phyloP scores from a whole-genome alignment of 2,888 invertebrate genomes.

The Hyposoter didymator region DNA sequence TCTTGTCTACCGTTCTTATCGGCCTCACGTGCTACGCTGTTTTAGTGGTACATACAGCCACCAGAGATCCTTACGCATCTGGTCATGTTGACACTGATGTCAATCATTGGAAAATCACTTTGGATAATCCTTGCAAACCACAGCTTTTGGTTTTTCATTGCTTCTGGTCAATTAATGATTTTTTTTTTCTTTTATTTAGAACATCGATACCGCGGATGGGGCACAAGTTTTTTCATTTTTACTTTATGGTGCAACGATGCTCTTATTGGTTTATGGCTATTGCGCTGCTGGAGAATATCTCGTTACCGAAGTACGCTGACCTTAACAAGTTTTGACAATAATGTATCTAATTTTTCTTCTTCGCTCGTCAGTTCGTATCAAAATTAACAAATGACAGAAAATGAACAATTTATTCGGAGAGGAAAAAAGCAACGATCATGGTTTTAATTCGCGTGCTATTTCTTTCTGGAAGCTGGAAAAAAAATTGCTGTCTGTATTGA shows the following conservation, averaged over 20 bases:
- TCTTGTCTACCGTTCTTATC: constrained; percentile 54
- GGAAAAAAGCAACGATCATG: too few relatives aligned
- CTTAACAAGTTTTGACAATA: neutral
- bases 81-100: neutral
- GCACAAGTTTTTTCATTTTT: constrained; percentile 28
- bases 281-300: constrained; percentile 71
- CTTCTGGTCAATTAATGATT: neutral
- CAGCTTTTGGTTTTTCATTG: too few relatives aligned
- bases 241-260: constrained; percentile 40
- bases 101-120: neutral
- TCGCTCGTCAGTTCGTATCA: too few relatives aligned
- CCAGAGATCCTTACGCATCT: constrained; percentile 6
- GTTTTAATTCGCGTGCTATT: too few relatives aligned
- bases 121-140: neutral
- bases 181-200: constrained; percentile 1
- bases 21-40: constrained; percentile 62
- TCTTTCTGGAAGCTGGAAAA: too few relatives aligned
- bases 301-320: constrained; percentile 63
- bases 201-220: constrained; percentile 7
- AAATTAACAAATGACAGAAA: neutral
- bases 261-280: constrained; percentile 68
- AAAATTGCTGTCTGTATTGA: too few relatives aligned
- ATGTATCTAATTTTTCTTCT: neutral
- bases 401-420: too few relatives aligned
- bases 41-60: constrained; percentile 51